Percentiles rank a stretch among this genome's conserved stretches.
phyloP scores from a whole-genome alignment of 2,113 vertebrate species.

The Guaruba guarouba region DNA sequence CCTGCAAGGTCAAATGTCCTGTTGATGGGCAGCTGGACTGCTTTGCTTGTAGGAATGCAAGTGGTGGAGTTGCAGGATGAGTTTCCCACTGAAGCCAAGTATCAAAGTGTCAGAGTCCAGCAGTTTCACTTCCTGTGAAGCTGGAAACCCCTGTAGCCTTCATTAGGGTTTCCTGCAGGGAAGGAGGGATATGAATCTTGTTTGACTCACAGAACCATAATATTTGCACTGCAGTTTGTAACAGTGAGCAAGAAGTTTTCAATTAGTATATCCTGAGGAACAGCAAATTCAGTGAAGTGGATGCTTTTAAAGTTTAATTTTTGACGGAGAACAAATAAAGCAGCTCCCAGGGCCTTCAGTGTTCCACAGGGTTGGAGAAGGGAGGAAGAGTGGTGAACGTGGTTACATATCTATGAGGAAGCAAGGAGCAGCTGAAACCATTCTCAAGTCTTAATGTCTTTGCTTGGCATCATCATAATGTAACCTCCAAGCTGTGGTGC shows the following conservation, averaged over 20 bases:
- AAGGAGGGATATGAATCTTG: background rate
- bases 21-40: conserved; percentile 14
- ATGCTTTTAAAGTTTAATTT: background rate
- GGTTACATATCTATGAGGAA: background rate
- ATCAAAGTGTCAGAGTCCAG: background rate
- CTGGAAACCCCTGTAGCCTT: background rate
- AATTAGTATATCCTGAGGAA: background rate
- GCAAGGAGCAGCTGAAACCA: background rate
- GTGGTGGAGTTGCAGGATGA: background rate
- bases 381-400: background rate
- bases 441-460: background rate
- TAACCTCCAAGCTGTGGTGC: background rate
- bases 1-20: conserved; percentile 36
- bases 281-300: background rate
- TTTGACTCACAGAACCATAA: conserved; percentile 29
- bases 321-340: background rate
- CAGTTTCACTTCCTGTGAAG: conserved; percentile 33
- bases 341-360: background rate
- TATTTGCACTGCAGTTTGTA: conserved; percentile 25
- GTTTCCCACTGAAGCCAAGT: conserved; percentile 22
- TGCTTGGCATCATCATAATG: background rate
- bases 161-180: conserved; percentile 29
- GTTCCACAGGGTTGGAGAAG: background rate
- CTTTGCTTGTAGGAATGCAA: conserved; percentile 2
- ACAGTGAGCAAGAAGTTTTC: background rate